Base-by-base conservation (phyloP, 2,113 vertebrate genomes). In the Tachuris rubrigastra region DNA sequence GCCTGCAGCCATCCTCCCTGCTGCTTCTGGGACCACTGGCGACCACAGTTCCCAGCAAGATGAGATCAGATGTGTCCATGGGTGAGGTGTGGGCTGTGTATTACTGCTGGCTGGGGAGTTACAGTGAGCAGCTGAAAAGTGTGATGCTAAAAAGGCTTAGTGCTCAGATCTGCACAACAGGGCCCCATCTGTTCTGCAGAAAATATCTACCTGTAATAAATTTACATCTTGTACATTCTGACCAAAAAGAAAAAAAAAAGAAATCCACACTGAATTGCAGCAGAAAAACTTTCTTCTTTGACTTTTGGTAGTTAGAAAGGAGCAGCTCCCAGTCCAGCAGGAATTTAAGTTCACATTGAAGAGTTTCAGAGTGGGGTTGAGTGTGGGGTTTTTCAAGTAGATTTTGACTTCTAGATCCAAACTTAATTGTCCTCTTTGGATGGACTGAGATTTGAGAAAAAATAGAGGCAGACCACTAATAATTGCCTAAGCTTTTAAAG, bases 171-270 rank as follows among this genome's bases (percentile, higher is more conserved):
- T 75, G 69, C 22, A 44, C 42, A 39, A 41, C 15, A 22, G 17
- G 27, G 53, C 17, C 65, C 63, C 35, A 56, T 68, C 87, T 93
- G 76, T 44, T 72, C 77, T 87, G 63, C 46, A 87, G 81, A 68
- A 93, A 94, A 52, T 62, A 73, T 19, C 55, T 55, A 73, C 63
- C 58, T 93, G 55, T 69, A 60, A 69, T 80, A 89, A 89, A 55
- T 81, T 47, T 73, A 56, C 49, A 47, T 77, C 30, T 89, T 59
- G 50, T 33, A 62, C 21, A 37, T 91, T 73, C 73, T 76, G 53
- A 55, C 9, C 1, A 39, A 56, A 63, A 62, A 39, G 62, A 39
- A 49, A 33, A 52, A 28, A 9, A 7, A 19, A 60, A 3, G 49
- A 68, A 55, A 77, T 7, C 5, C 8, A 39, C 3, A 1, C 24